Evolutionary conservation across 1,140 invertebrate genomes (phyloP).

Genomic region (Musca domestica): DNA sequence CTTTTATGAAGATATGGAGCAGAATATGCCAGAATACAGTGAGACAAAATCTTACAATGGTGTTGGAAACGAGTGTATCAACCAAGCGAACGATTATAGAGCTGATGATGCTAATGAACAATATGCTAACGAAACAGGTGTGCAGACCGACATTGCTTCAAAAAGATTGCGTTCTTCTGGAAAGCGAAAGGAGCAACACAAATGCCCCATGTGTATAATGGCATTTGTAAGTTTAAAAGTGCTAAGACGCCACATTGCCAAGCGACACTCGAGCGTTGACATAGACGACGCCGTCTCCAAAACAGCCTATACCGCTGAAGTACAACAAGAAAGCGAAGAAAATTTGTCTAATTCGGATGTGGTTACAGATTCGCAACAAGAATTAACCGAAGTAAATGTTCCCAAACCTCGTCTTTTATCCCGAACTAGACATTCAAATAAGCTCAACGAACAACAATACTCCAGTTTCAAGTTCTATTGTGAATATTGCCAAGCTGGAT

Average conservation of each 20-base stretch:
- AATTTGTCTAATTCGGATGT: neutral
- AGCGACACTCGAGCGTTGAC: neutral
- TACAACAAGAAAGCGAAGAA: neutral
- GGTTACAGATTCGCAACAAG: neutral
- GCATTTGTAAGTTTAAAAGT: slow-evolving; percentile 26
- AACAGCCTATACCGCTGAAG: neutral
- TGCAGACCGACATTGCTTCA: too few relatives aligned
- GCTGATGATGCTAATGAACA: slow-evolving; percentile 31
- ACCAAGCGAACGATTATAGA: neutral
- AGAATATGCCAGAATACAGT: neutral
- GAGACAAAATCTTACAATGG: neutral
- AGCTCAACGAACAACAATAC: neutral
- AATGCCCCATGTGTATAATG: slow-evolving; percentile 27
- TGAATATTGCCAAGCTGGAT: slow-evolving; percentile 46
- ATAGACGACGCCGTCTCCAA: neutral
- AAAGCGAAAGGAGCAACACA: slow-evolving; percentile 6
- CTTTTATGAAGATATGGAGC: neutral
- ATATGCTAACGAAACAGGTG: too few relatives aligned
- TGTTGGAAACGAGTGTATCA: neutral
- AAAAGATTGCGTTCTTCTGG: neutral
- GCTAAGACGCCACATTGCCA: slow-evolving; percentile 19
- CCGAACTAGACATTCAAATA: neutral
- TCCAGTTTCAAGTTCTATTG: slow-evolving; percentile 32
- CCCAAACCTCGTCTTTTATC: neutral
- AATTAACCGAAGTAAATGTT: neutral